Conservation (phyloP, 2,797 vertebrate species). For the Myripristis jacobus region DNA sequence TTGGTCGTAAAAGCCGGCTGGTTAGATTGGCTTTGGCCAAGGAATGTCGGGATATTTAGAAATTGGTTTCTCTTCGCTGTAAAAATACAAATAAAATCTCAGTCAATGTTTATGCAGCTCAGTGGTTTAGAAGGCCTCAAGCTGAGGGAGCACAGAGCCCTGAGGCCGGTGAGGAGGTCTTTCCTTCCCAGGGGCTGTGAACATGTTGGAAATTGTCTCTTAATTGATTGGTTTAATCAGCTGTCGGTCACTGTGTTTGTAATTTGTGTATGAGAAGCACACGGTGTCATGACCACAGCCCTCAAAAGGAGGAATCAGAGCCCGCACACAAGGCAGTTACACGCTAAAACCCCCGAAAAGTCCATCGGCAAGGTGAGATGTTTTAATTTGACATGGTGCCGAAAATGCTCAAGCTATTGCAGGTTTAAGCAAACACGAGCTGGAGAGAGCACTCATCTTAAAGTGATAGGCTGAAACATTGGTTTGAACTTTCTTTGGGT, state of each 20-base stretch:
- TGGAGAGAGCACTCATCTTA: no score
- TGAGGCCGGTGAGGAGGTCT: no score
- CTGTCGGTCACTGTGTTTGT: not conserved
- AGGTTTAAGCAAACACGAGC: no score
- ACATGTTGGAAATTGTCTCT: not conserved
- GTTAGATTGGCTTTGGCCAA: slow-evolving; percentile 60
- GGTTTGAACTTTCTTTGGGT: no score
- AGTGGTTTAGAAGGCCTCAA: slow-evolving; percentile 54
- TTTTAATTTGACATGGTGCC: no score
- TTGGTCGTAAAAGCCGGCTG: slow-evolving; percentile 55
- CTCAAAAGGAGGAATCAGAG: not conserved
- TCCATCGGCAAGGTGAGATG: no score
- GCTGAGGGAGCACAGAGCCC: not conserved
- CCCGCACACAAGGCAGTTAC: no score
- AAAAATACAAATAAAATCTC: slow-evolving; percentile 76
- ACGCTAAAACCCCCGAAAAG: no score
- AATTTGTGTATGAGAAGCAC: not conserved
- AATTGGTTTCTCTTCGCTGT: slow-evolving; percentile 62
- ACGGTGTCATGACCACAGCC: not conserved
- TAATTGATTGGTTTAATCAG: not conserved
- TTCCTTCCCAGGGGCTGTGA: not conserved
- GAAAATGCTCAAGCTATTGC: no score
- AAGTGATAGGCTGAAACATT: no score
- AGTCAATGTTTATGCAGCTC: slow-evolving; percentile 66
- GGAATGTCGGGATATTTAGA: slow-evolving; percentile 68